phyloP scores from a whole-genome alignment of 2,113 vertebrate species.

The Lasiurus borealis region DNA sequence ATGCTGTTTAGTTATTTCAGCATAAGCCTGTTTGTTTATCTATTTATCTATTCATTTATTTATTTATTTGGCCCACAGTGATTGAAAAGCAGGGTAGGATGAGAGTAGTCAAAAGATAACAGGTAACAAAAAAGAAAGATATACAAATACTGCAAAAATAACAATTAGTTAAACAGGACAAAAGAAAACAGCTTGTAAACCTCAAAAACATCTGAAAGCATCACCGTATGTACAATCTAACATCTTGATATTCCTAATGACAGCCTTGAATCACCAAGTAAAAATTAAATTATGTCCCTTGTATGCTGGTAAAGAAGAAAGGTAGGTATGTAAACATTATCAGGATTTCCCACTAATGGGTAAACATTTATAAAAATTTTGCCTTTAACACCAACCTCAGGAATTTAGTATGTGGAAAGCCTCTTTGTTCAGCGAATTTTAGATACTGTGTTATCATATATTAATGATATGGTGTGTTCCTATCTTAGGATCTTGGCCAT shows the following conservation, averaged over 20 bases:
- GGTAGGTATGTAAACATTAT: neutral
- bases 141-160: neutral
- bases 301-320: neutral
- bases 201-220: neutral
- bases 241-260: slow-evolving; percentile 1
- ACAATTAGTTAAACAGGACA: neutral
- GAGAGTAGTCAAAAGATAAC: neutral
- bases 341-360: neutral
- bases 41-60: too few species aligned
- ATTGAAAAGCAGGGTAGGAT: slow-evolving; percentile 28
- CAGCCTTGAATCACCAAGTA: neutral
- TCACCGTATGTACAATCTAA: neutral
- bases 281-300: neutral
- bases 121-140: neutral
- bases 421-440: neutral
- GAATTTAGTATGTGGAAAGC: neutral
- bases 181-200: slow-evolving; percentile 14
- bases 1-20: neutral
- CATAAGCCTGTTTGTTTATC: neutral
- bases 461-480: neutral
- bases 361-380: neutral
- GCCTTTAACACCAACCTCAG: neutral
- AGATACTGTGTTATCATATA: neutral
- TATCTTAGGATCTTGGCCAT: slow-evolving; percentile 48
- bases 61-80: neutral